Evolutionary conservation across 1,140 invertebrate genomes (phyloP), one percentile per base, ranked within the genome.

Genomic region (Zophobas morio): DNA sequence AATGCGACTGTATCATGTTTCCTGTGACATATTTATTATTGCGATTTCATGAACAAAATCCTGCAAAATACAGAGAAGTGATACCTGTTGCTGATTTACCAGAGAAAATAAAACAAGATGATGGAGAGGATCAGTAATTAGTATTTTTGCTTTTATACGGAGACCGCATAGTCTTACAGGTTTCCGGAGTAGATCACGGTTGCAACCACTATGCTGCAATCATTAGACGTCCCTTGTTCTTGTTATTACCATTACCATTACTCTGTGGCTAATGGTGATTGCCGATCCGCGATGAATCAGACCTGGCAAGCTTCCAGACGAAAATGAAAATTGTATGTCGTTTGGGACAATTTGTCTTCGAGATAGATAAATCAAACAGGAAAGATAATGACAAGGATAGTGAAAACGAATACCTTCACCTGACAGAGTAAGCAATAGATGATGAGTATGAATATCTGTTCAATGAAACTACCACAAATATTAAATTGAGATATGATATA

Each of bases 21-120:
- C 81, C 47, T 37, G 54, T 80, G 81, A 74, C 81, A 82, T 82
- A 80, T 82, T 82, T 82, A 82, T 82, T 82, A 78, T 82, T 80
- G 74, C 70, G 6, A 42, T 37, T 42, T 37, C 39, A 42, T 39
- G 32, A 66, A 47, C 60, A 39, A 6, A 37, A 39, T 42, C 32
- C 60, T 33, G 33, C 60, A 42, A 66, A 66, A 66, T 42, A 39
- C 60, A 66, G 37, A 20, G 39, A 39, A 66, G 42, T 42, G n/a
- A 66, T 66, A 66, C 32, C 37, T 39, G 35, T 36, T 66, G 36
- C 56, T 36, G 56, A 60, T 60, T 60, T 36, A 36, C 33, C 8
- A 46, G 60, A 42, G n/a, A 66, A 34, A 36, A 66, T n/a, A 66
- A 5, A 20, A 3, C 6, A 40, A 8, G 33, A 36, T 63, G 37